Percentiles rank a stretch among this genome's conserved stretches.
These are phyloP conservation scores for Himalopsyche phryganea DNA, from an alignment of 1,140 invertebrate genomes.

Conservation along the genomic window DNA sequence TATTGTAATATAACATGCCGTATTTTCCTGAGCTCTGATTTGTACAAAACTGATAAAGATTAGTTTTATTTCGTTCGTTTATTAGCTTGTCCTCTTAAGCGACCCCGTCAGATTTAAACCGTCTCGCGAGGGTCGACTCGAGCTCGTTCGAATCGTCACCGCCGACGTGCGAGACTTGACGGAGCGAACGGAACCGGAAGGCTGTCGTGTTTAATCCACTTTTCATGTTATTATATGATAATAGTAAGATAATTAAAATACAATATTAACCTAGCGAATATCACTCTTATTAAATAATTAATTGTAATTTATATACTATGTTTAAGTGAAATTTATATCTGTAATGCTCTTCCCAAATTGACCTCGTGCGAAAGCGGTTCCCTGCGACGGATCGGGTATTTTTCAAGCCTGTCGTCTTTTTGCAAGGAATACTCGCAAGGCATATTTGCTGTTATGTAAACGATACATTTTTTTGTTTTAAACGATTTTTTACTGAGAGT, in stretches of 20 bases:
- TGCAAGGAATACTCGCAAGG: constrained; percentile 9
- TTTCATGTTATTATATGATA: constrained; percentile 9
- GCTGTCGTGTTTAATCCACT: constrained; percentile 1
- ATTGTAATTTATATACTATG: constrained; percentile 23
- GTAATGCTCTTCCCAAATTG: constrained; percentile 25
- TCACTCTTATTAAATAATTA: constrained; percentile 25
- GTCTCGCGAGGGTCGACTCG: too few species aligned
- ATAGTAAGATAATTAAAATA: constrained; percentile 23
- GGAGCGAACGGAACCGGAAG: constrained; percentile 5
- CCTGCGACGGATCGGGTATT: constrained; percentile 8
- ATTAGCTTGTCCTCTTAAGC: not conserved
- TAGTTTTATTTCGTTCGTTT: not conserved
- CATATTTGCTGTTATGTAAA: constrained; percentile 17
- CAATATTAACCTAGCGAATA: constrained; percentile 29
- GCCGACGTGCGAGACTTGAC: constrained; percentile 19
- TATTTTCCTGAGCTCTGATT: constrained; percentile 3
- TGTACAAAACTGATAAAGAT: constrained; percentile 4
- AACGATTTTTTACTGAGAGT: constrained; percentile 18
- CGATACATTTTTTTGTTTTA: constrained; percentile 9
- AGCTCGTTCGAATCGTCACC: constrained; percentile 4
- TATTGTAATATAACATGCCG: too few species aligned
- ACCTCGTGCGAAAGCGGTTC: constrained; percentile 15
- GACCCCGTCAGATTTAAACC: not conserved
- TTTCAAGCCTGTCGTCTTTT: constrained; percentile 15
- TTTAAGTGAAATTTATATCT: constrained; percentile 28